These are phyloP conservation scores for Ochropleura plecta DNA, from an alignment of 2,888 invertebrate species.

Conservation along the genomic window DNA sequence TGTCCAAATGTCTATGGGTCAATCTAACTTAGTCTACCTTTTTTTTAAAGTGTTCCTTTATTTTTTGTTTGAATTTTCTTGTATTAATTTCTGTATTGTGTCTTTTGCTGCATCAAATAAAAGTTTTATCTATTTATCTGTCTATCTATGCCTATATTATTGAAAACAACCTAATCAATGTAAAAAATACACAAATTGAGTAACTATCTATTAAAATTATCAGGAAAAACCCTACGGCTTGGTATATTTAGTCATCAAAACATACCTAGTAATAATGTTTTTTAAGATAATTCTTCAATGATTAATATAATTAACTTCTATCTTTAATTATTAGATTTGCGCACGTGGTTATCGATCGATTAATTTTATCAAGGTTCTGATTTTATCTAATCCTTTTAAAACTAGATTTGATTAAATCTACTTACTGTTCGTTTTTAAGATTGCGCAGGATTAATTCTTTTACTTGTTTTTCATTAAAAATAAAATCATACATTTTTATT, in stretches of 20 bases:
- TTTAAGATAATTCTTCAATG: background rate
- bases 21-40: too few species aligned
- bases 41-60: too few species aligned
- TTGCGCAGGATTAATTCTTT: background rate
- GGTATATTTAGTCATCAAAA: background rate
- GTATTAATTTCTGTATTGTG: too few species aligned
- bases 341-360: background rate
- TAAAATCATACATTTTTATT: too few species aligned
- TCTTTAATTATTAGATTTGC: slow-evolving; percentile 4
- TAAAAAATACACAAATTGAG: background rate
- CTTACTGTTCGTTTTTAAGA: background rate
- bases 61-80: too few species aligned
- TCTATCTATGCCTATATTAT: too few species aligned
- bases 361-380: background rate
- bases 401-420: background rate
- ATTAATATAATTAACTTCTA: background rate
- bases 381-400: background rate
- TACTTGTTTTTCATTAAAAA: background rate
- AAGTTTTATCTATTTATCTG: too few species aligned
- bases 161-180: background rate
- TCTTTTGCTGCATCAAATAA: too few species aligned
- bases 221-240: background rate
- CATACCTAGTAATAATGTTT: background rate
- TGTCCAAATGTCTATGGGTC: too few species aligned
- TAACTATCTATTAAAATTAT: background rate